Evolutionary conservation across 2,113 vertebrate species (phyloP), one percentile per base, ranked within the genome.

Genomic region (Thryonomys swinderianus): DNA sequence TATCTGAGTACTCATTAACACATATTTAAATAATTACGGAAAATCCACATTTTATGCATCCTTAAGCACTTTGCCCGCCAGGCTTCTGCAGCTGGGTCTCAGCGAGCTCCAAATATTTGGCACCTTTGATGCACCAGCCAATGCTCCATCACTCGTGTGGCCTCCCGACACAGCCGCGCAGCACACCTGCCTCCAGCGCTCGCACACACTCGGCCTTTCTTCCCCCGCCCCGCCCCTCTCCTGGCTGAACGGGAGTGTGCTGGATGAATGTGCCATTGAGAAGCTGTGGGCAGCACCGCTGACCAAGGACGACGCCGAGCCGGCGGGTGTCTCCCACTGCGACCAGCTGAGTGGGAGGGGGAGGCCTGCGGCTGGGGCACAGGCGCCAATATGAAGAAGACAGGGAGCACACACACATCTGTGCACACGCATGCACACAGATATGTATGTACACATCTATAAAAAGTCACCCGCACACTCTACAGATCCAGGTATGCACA

Each of bases 21-120:
- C 84, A 0, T 85, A 30, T 97, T 98, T 97, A 98, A 98, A 97
- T 95, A 97, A 94, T 92, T 2, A 79, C 67, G 97, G 93, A 93
- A 97, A 98, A 95, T 76, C 95, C 94, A 9, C 93, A 94, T 97
- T 98, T 98, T 97, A 98, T 96, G 96, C 87, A 40, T 93, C 97
- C 96, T 96, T 96, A 97, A 98, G 82, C 95, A 91, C 96, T 96
- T 73, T 91, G 95, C 91, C 95, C 73, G 88, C 96, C 83, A 87
- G 88, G 80, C 87, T 96, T 90, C 90, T 97, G 37, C 91, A 95
- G 96, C 97, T 97, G 97, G 67, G 80, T 96, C 95, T 95, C 93
- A 71, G 4, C 55, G 94, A 20, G 1, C 48, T 92, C 67, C 81
- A 97, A 94, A 92, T 93, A 84, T 78, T 97, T 97, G 97, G 94